Conservation (phyloP, 2,888 invertebrate genomes). For the Brachycybe producta region DNA sequence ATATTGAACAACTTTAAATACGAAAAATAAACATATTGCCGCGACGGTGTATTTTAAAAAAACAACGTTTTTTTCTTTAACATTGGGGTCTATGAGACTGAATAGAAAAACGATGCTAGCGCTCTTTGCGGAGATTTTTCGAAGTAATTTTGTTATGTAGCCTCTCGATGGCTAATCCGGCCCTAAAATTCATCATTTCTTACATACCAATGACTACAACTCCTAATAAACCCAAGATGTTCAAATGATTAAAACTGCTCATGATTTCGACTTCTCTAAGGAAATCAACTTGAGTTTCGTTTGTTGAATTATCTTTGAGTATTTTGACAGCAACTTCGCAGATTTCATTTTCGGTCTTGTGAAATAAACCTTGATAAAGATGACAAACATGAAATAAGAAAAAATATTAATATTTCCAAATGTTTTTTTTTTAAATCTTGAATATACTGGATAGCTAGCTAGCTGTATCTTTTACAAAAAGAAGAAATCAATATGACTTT, state of each 20-base stretch:
- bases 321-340: conserved; percentile 64
- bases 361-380: conserved; percentile 41
- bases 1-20: too few species aligned
- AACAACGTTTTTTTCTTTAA: too few species aligned
- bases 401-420: neutral
- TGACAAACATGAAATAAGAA: neutral
- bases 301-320: conserved; percentile 58
- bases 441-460: neutral
- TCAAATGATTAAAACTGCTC: conserved; percentile 64
- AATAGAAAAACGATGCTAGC: too few species aligned
- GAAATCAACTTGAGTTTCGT: conserved; percentile 64
- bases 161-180: too few species aligned
- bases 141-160: too few species aligned
- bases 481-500: conserved; percentile 16
- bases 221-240: conserved; percentile 64
- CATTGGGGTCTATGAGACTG: too few species aligned
- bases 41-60: too few species aligned
- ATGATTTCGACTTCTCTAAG: conserved; percentile 71
- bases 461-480: neutral
- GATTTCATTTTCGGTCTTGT: conserved; percentile 33
- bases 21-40: too few species aligned
- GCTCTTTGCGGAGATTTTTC: too few species aligned
- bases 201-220: conserved; percentile 52
- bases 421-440: neutral
- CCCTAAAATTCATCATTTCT: too few species aligned